Base-by-base conservation (phyloP, 2,797 vertebrate species). In the Steatocranus sp. region DNA sequence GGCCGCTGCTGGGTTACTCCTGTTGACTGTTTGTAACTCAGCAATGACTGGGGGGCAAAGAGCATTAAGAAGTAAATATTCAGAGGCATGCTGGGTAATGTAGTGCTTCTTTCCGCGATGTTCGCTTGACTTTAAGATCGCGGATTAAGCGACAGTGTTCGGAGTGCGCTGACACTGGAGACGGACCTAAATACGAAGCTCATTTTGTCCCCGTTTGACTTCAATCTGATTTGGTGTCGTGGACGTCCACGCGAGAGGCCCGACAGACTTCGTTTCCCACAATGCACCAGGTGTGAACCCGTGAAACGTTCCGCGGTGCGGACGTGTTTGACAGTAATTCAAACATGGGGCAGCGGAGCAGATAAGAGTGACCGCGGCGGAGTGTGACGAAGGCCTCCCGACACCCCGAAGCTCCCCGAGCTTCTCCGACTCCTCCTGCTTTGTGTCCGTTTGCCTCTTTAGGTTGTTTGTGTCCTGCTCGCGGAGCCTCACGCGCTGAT, bases 261-360 rank as follows among this genome's bases (percentile, higher is more conserved):
- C 1, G 1, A 6, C 7, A 3, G 83, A 95, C 96, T 90, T 76
- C 94, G 89, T 81, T 3, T 94, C 95, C 96, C 96, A 96, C 2
- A 92, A 94, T 92, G 51, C 96, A 53, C 3, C 2, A 51, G 18
- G 58, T 84, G 79, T 56, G 34, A 70, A 43, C 2, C 66, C 2
- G 46, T 23, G 1, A 7, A 54, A 75, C 46, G 77, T 70, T 49
- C 83, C 46, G 74, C 83, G 86, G 75, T 93, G 95, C 89, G 92
- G 92, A 96, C 95, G 94, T 95, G 95, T 94, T 88, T 91, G 90
- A 92, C 89, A 87, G 86, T 77, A 79, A 46, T 77, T 83, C 86
- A 87, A 80, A 86, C 90, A 95, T 93, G 94, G 93, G 91, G 90
- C n/a, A 43, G 25, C 5, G 75, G 43, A 46, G 76, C 14, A 5